Evolutionary conservation across 2,113 vertebrate species (phyloP).

Genomic region (Trichomycterus rosablanca): DNA sequence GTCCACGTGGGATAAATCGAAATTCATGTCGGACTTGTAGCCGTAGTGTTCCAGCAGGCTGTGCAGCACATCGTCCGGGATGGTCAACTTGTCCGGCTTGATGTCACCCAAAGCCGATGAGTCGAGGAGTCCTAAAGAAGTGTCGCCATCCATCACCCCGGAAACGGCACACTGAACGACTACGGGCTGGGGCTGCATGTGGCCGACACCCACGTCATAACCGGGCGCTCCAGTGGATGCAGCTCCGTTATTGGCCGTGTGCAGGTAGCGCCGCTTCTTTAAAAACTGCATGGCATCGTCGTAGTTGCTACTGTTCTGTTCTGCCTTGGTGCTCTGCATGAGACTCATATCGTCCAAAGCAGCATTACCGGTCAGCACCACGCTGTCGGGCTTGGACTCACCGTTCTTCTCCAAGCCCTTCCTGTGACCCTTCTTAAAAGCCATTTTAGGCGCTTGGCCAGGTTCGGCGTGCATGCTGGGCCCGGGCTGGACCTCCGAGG

Average conservation of each 20-base stretch:
- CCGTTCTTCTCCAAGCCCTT: conserved; percentile 79
- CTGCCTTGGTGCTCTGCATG: conserved; percentile 79
- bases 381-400: conserved; percentile 68
- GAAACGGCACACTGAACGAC: conserved; percentile 85
- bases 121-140: conserved; percentile 79
- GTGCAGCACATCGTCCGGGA: conserved; percentile 95
- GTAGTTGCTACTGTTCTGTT: conserved; percentile 79
- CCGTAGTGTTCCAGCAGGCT: conserved; percentile 94
- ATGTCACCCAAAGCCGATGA: conserved; percentile 76
- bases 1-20: conserved; percentile 83
- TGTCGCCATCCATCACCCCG: conserved; percentile 81
- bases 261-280: conserved; percentile 94
- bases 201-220: conserved; percentile 79
- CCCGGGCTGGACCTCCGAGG: conserved; percentile 77
- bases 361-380: conserved; percentile 66
- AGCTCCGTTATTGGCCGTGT: conserved; percentile 67
- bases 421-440: conserved; percentile 87
- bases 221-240: conserved; percentile 56
- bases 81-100: conserved; percentile 90
- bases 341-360: conserved; percentile 77
- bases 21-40: conserved; percentile 86
- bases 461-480: conserved; percentile 79
- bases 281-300: conserved; percentile 98
- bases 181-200: conserved; percentile 83
- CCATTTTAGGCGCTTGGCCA: conserved; percentile 83